Percentiles rank a stretch among this genome's conserved stretches.
Conservation (phyloP, 2,113 vertebrate genomes). For the Puffinus mauretanicus region DNA sequence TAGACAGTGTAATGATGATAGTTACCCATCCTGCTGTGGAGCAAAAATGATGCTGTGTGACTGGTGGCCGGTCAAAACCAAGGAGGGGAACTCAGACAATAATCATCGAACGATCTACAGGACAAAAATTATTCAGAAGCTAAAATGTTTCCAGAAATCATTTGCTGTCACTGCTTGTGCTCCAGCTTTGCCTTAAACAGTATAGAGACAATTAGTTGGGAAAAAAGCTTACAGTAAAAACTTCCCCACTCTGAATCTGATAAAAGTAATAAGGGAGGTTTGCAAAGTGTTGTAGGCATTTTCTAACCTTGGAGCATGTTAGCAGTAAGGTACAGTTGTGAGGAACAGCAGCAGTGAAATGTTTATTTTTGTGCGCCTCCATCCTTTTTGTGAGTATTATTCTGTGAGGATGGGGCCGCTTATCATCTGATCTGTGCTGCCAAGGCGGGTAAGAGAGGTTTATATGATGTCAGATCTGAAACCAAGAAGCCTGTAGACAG, state of each 20-base stretch:
- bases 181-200: neutral
- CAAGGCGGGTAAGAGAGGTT: slow-evolving; percentile 39
- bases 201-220: neutral
- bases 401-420: slow-evolving; percentile 35
- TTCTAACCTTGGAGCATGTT: neutral
- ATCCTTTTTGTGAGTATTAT: slow-evolving; percentile 28
- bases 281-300: neutral
- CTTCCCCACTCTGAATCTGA: neutral
- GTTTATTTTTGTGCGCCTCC: slow-evolving; percentile 54
- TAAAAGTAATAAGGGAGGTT: neutral
- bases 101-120: neutral
- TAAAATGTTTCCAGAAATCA: neutral
- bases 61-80: neutral
- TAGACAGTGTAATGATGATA: neutral
- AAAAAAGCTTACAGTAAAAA: neutral
- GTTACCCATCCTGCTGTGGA: neutral
- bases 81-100: neutral
- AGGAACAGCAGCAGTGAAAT: slow-evolving; percentile 31
- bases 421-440: slow-evolving; percentile 47
- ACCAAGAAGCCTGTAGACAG: slow-evolving; percentile 71
- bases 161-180: neutral
- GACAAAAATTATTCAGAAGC: neutral
- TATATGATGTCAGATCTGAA: slow-evolving; percentile 56
- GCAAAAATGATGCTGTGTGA: neutral
- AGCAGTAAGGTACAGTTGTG: neutral